Evolutionary conservation across 2,797 vertebrate species (phyloP), one percentile per base, ranked within the genome.

Genomic region (Saxicola maurus): DNA sequence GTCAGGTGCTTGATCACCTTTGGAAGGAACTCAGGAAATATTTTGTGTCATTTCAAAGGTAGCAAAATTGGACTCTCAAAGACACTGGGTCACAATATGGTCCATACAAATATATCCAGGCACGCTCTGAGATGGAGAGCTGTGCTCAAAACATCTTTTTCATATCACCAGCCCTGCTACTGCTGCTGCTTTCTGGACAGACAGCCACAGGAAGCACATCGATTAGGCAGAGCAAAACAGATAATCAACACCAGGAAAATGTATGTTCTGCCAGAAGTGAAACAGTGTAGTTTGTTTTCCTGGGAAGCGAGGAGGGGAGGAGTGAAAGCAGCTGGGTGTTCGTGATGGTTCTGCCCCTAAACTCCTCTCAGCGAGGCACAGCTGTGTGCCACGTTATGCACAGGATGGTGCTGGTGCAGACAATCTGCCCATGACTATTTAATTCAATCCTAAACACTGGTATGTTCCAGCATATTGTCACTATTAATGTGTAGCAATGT

Each of bases 361-460:
- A 49, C 64, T 82, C 45, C 67, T 88, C 53, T 61, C 86, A 81
- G 71, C 23, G 3, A 55, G 75, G 46, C 79, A 90, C 87, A 91
- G 76, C 78, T 91, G 57, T 57, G 82, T 67, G 38, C 55, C 55
- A 0, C 0, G 1, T 46, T 83, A 15, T 48, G 72, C 53, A 10
- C 65, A 88, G 88, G 78, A 65, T 78, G 89, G 69, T 73, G 40
- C 75, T 91, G 77, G 71, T 62, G n/a, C 74, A 84, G 49, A 30
- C 90, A 95, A 91, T 84, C 88, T 93, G 90, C 57, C 79, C 80
- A 52, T 85, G 82, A 68, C 68, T 82, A 15, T 88, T 90, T 88
- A 90, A 79, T 88, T 83, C 86, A 88, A 72, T 74, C 68, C 61
- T 92, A 86, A 88, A 86, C 69, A 55, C 37, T 61, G 51, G 20